Conservation (phyloP, 2,888 invertebrate genomes). For the Drosophila sordidapex region DNA sequence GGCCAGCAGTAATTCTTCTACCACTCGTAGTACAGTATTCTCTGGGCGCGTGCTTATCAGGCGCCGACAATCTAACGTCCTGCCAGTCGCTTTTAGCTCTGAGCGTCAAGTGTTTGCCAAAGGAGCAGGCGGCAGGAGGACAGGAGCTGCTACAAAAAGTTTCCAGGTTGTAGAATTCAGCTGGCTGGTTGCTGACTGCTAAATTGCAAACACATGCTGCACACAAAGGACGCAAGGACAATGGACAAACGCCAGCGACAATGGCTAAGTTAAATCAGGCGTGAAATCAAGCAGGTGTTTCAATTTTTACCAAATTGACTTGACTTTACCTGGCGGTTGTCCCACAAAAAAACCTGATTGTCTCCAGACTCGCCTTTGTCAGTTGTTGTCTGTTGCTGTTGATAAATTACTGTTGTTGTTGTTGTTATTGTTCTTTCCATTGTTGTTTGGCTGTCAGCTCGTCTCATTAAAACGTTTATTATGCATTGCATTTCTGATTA, state of each 20-base stretch:
- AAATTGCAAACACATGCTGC: slow-evolving; percentile 81
- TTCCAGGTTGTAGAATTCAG: slow-evolving; percentile 66
- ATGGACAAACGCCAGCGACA: slow-evolving; percentile 59
- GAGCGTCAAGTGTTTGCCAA: slow-evolving; percentile 74
- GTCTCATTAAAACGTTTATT: slow-evolving; percentile 76
- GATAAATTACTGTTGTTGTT: slow-evolving; percentile 59
- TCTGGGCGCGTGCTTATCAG: slow-evolving; percentile 44
- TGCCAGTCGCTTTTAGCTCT: slow-evolving; percentile 45
- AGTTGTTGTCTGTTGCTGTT: slow-evolving; percentile 39
- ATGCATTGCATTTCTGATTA: slow-evolving; percentile 76
- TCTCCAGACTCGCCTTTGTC: slow-evolving; percentile 28
- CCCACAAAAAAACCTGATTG: slow-evolving; percentile 1
- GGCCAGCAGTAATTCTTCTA: slow-evolving; percentile 29
- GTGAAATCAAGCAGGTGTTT: slow-evolving; percentile 82
- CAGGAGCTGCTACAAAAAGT: slow-evolving; percentile 18
- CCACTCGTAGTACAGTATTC: background rate
- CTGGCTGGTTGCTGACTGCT: slow-evolving; percentile 68
- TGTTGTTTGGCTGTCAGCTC: slow-evolving; percentile 54
- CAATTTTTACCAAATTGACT: slow-evolving; percentile 79
- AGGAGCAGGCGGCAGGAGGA: slow-evolving; percentile 33
- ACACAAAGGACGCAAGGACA: slow-evolving; percentile 30
- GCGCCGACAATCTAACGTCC: slow-evolving; percentile 57
- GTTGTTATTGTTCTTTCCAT: slow-evolving; percentile 13
- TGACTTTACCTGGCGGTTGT: slow-evolving; percentile 49
- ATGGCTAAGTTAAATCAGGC: slow-evolving; percentile 80